Evolutionary conservation across 2,888 invertebrate genomes (phyloP).

Genomic region (Lissocephala sabroskyi): DNA sequence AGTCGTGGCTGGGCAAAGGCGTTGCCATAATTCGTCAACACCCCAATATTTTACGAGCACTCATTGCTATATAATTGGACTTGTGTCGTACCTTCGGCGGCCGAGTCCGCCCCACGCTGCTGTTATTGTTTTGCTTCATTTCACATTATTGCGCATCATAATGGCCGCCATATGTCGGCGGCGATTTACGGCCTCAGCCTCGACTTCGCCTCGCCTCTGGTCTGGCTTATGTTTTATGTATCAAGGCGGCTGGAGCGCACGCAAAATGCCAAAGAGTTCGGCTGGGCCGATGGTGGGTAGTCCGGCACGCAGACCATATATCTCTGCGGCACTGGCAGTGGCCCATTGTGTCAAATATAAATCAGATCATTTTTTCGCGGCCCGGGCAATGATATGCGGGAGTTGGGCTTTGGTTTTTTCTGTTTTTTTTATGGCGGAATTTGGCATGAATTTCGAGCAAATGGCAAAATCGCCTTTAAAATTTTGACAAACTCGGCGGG

Average conservation of each 20-base stretch:
- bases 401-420: conserved; percentile 24
- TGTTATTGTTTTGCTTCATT: conserved; percentile 35
- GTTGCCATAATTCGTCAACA: conserved; percentile 69
- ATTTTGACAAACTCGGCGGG: conserved; percentile 55
- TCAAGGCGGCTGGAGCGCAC: conserved; percentile 31
- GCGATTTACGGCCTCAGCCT: conserved; percentile 27
- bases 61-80: conserved; percentile 61
- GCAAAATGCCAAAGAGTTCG: conserved; percentile 14
- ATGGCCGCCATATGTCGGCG: conserved; percentile 48
- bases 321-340: conserved; percentile 23
- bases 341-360: conserved; percentile 66
- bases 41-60: conserved; percentile 65
- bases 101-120: conserved; percentile 3
- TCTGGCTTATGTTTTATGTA: conserved; percentile 63
- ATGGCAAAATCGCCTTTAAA: conserved; percentile 33
- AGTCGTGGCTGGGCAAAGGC: conserved; percentile 46
- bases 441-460: conserved; percentile 48
- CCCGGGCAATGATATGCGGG: conserved; percentile 15
- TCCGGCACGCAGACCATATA: conserved; percentile 11
- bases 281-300: neutral
- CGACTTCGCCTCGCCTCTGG: neutral
- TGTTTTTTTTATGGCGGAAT: too few species aligned
- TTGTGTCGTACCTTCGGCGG: too few species aligned
- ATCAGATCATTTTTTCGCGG: conserved; percentile 64
- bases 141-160: conserved; percentile 55